Percentiles rank a stretch among this genome's conserved stretches.
These are phyloP conservation scores for Crenichthys baileyi DNA, from an alignment of 2,797 vertebrate genomes.

Conservation along the genomic window DNA sequence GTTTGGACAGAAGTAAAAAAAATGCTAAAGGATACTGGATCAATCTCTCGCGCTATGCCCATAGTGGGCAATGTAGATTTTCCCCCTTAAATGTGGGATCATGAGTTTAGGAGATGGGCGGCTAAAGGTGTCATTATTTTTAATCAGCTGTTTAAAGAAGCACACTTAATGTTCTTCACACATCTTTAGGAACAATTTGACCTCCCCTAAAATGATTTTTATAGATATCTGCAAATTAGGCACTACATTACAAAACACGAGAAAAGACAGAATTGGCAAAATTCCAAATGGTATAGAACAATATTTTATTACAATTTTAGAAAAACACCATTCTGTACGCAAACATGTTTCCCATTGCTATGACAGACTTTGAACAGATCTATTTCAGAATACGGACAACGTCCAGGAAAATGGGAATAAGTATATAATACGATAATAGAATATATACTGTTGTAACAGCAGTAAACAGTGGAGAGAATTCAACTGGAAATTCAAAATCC, in stretches of 20 bases:
- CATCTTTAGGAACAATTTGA: background rate
- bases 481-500: constrained; percentile 1
- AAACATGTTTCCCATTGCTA: background rate
- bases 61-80: background rate
- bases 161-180: background rate
- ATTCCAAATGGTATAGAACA: background rate
- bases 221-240: background rate
- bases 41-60: background rate
- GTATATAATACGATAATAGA: too few species aligned
- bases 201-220: background rate
- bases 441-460: background rate
- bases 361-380: background rate
- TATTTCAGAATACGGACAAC: background rate
- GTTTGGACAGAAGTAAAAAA: background rate
- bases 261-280: background rate
- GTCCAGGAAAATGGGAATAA: background rate
- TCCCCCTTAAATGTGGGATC: background rate
- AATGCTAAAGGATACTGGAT: background rate
- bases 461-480: background rate
- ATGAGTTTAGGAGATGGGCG: background rate
- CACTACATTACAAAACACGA: constrained; percentile 6
- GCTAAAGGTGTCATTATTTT: background rate
- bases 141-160: background rate
- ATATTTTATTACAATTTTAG: background rate
- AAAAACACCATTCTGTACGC: background rate